These are phyloP conservation scores for Tragelaphus scriptus DNA, from an alignment of 2,113 vertebrate genomes.

Conservation along the genomic window DNA sequence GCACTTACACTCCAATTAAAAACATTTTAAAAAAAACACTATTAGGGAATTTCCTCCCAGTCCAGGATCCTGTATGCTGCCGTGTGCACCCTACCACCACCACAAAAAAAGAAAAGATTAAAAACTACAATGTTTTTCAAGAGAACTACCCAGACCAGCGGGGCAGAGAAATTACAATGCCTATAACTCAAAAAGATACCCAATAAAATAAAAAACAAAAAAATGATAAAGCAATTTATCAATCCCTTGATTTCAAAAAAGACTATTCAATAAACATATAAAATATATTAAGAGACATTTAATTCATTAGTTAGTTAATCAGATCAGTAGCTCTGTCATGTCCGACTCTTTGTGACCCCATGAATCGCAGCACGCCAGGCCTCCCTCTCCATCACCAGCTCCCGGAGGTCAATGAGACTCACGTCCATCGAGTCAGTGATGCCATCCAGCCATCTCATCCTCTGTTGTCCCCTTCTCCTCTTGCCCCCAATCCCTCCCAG, in stretches of 20 bases:
- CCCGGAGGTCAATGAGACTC: no score
- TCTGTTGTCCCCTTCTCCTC: no score
- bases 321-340: no score
- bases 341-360: no score
- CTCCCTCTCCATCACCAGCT: no score
- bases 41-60: background rate
- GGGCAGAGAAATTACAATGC: background rate
- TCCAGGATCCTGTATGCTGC: background rate
- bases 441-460: no score
- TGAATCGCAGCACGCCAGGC: no score
- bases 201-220: background rate
- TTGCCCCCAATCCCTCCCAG: no score
- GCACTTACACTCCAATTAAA: background rate
- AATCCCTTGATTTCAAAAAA: background rate
- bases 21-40: background rate
- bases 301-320: background rate
- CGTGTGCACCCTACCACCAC: rapidly evolving
- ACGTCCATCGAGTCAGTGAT: no score
- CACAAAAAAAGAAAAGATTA: background rate
- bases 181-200: background rate
- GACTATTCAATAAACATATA: background rate
- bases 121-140: background rate
- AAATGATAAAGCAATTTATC: background rate
- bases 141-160: background rate
- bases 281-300: background rate